phyloP scores from a whole-genome alignment of 2,113 vertebrate genomes.

The Cacatua alba region DNA sequence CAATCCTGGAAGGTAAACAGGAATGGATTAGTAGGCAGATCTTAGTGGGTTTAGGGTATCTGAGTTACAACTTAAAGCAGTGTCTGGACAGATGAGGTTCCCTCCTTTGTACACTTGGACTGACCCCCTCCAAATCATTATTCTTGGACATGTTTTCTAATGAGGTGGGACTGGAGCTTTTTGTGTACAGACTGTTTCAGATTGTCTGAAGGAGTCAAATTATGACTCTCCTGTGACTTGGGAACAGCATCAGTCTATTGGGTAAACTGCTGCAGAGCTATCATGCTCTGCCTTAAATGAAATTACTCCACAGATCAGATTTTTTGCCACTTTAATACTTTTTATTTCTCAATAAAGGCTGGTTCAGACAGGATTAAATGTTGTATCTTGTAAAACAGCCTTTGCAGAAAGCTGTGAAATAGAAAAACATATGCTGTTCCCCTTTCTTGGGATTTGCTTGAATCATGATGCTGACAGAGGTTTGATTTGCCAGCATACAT shows the following conservation, averaged over 20 bases:
- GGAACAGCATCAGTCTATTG: not conserved
- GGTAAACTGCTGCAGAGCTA: not conserved
- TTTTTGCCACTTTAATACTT: constrained; percentile 24
- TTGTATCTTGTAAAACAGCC: not conserved
- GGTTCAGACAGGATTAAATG: constrained; percentile 3
- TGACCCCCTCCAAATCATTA: not conserved
- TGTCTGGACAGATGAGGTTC: not conserved
- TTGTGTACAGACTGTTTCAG: not conserved
- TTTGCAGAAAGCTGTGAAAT: constrained; percentile 36
- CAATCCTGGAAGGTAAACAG: not conserved
- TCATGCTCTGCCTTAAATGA: not conserved
- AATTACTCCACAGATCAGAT: not conserved
- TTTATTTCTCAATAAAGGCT: constrained; percentile 41
- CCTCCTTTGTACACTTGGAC: not conserved
- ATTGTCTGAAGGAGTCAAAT: not conserved
- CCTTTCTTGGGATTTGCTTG: not conserved
- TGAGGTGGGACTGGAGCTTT: not conserved
- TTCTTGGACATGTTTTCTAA: not conserved
- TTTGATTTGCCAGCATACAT: not conserved
- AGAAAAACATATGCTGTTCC: not conserved
- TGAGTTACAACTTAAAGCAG: not conserved
- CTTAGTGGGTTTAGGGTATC: not conserved
- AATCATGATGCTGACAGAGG: not conserved
- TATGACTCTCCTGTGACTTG: not conserved
- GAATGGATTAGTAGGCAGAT: not conserved